Base-by-base conservation (phyloP, 2,113 vertebrate species). In the Alectura lathami region DNA sequence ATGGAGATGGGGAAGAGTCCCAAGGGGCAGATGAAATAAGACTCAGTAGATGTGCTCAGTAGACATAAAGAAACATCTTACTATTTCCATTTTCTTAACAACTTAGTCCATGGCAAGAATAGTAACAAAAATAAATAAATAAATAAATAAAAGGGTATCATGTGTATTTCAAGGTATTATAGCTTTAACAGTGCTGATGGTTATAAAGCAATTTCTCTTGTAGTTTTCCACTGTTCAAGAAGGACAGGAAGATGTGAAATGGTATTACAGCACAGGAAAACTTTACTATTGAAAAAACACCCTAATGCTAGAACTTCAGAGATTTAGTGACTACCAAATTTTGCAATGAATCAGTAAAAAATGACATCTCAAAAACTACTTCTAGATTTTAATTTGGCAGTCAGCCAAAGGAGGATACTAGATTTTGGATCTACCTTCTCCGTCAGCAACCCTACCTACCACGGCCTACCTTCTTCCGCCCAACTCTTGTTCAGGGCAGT, bases 1-100 rank as follows among this genome's bases (percentile, higher is more conserved):
- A 82, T 78, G n/a, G 79, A 53, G 47, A 67, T 75, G 23, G 38
- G 20, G 24, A 54, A 84, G 34, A 89, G 40, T 89, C 86, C 51
- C 66, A 29, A 67, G 59, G 50, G 68, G 26, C 8, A 68, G 29
- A 47, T 92, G 42, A 89, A 93, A 66, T 60, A 69, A 40, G 17
- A 76, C 43, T 66, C 30, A 48, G 32, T 67, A 72, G 47, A 74
- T 38, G 26, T 83, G 51, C 38, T 83, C 83, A 62, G 80, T 3
- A 88, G 51, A 83, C 56, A 75, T 67, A 84, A 78, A 80, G 42
- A 74, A 93, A 76, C 34, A 11, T 63, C 51, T 86, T 7, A 1
- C 77, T 74, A 63, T 40, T 64, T 45, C 48, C 22, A n/a, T 90
- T 78, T 67, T 50, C 50, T 83, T 88, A 83, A 56, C 72, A 93